Percentiles rank a stretch among this genome's conserved stretches.
Conservation (phyloP, 2,797 vertebrate genomes). For the Morelia viridis region DNA sequence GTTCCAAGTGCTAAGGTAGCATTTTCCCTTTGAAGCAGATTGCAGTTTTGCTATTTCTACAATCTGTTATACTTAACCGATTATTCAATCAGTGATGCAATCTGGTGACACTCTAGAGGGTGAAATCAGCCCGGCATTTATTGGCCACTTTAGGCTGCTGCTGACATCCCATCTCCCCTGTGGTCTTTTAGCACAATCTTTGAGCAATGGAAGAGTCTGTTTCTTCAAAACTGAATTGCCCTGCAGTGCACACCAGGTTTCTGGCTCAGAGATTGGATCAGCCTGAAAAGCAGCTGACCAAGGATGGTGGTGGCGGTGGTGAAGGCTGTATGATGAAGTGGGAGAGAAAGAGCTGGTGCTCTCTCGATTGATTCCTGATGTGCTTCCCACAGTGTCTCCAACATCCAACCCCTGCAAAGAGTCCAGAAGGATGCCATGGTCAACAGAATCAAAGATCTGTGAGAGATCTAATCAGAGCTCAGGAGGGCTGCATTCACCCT, state of each 20-base stretch:
- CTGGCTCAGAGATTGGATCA: background rate
- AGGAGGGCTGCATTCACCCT: background rate
- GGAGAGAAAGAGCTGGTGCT: background rate
- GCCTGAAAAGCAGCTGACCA: background rate
- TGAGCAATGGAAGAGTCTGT: background rate
- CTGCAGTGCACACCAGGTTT: background rate
- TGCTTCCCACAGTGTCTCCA: background rate
- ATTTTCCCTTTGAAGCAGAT: background rate
- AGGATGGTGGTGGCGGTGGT: too few relatives aligned
- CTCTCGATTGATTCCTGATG: background rate
- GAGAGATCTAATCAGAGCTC: background rate
- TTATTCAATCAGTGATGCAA: background rate
- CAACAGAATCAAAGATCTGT: background rate
- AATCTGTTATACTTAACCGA: background rate
- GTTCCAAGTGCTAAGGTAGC: background rate
- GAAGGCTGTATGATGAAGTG: background rate
- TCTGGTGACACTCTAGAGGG: background rate
- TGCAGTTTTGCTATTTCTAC: background rate
- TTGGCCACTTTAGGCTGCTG: background rate
- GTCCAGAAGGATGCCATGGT: background rate
- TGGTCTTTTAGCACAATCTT: background rate
- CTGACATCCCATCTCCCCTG: background rate
- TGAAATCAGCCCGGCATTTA: background rate
- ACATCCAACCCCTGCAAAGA: background rate
- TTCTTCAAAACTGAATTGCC: background rate